Conservation (phyloP, 2,797 vertebrate species). For the Oophaga sylvatica region DNA sequence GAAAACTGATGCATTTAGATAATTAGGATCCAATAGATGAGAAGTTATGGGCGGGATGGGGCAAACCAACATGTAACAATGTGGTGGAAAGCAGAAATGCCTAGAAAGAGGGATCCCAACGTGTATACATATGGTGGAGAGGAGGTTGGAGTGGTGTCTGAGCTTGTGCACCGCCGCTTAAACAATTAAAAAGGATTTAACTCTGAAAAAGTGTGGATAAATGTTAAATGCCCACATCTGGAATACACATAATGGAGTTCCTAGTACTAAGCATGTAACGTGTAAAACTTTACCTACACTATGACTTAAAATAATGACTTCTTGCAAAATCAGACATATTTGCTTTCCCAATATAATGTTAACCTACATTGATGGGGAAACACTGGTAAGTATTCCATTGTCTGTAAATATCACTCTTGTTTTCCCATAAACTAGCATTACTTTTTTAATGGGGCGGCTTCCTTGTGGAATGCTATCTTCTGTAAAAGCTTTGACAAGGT, state of each 20-base stretch:
- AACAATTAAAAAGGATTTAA: neutral
- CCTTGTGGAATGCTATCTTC: conserved; percentile 42
- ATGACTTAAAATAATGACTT: neutral
- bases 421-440: conserved; percentile 51
- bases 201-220: neutral
- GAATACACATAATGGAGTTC: neutral
- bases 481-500: conserved; percentile 51
- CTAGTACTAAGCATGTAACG: neutral
- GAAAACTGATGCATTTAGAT: too few species aligned
- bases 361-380: conserved; percentile 44
- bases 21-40: too few species aligned
- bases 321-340: conserved; percentile 26
- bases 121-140: too few species aligned
- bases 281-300: neutral
- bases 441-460: conserved; percentile 48
- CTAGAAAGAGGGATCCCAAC: too few species aligned
- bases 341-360: conserved; percentile 23
- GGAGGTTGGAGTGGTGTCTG: neutral
- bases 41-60: too few species aligned
- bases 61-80: too few species aligned
- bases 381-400: conserved; percentile 26
- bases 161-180: neutral
- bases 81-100: too few species aligned
- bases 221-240: neutral
- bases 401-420: conserved; percentile 56